Conservation (phyloP, 2,888 invertebrate species). For the Neoaliturus tenellus region DNA sequence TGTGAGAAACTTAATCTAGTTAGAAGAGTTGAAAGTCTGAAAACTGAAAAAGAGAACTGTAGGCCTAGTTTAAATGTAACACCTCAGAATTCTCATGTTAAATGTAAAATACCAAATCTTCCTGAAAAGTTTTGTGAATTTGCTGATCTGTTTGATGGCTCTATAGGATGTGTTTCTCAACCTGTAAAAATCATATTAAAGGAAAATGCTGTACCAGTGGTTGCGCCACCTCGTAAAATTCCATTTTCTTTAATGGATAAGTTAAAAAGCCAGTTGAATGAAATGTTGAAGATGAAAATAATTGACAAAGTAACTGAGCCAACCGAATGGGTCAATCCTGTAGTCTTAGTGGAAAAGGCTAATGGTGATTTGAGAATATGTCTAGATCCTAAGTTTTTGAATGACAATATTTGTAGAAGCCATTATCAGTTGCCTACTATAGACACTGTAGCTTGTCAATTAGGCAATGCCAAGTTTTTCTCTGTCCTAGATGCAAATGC, state of each 20-base stretch:
- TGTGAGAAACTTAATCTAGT: not conserved
- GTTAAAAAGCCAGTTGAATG: slow-evolving; percentile 62
- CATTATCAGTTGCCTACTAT: slow-evolving; percentile 67
- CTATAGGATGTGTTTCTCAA: slow-evolving; percentile 62
- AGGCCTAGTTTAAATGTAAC: not conserved
- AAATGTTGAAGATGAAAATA: slow-evolving; percentile 66
- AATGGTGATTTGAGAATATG: slow-evolving; percentile 68
- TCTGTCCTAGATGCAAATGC: slow-evolving; percentile 65
- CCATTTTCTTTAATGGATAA: slow-evolving; percentile 60
- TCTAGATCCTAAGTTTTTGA: slow-evolving; percentile 70
- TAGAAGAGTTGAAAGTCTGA: not conserved
- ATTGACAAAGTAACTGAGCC: slow-evolving; percentile 69
- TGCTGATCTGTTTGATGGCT: slow-evolving; percentile 6
- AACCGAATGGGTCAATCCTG: slow-evolving; percentile 69
- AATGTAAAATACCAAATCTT: not conserved
- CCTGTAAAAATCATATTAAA: slow-evolving; percentile 65
- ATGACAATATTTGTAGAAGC: slow-evolving; percentile 67
- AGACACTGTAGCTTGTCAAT: slow-evolving; percentile 64
- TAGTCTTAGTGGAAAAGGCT: slow-evolving; percentile 63
- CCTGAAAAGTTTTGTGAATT: not conserved
- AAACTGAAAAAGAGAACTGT: not conserved
- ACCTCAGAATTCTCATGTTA: not conserved
- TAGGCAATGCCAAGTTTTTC: slow-evolving; percentile 66
- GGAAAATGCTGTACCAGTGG: slow-evolving; percentile 55
- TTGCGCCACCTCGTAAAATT: slow-evolving; percentile 61